A percentile compares a stretch with the other conserved stretches of the same genome.
These are phyloP conservation scores for Carassius auratus DNA, from an alignment of 2,113 vertebrate species.

Conservation along the genomic window DNA sequence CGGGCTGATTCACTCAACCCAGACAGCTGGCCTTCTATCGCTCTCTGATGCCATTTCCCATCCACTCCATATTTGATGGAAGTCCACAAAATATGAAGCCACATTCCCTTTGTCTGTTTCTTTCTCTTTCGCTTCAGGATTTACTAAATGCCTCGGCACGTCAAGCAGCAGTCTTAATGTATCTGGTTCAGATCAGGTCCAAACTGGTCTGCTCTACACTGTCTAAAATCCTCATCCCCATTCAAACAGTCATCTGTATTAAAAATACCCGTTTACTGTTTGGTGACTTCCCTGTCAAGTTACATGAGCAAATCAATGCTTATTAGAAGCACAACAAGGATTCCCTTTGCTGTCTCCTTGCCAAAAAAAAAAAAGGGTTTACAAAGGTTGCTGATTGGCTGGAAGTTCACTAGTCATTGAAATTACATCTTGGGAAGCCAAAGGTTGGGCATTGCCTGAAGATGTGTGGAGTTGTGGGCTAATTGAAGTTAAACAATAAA, in stretches of 20 bases:
- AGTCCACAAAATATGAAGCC: neutral
- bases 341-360: no score
- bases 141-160: neutral
- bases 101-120: neutral
- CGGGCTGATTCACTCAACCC: neutral
- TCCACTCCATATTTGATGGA: neutral
- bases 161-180: neutral
- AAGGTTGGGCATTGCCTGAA: no score
- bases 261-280: conserved; percentile 1
- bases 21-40: conserved; percentile 29
- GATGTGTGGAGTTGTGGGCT: no score
- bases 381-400: no score
- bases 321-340: neutral
- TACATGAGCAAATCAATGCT: conserved; percentile 19
- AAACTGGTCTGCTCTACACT: neutral
- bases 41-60: conserved; percentile 1
- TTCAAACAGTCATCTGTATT: conserved; percentile 18
- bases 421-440: no score
- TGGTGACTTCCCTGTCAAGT: conserved; percentile 12
- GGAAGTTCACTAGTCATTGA: no score
- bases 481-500: neutral
- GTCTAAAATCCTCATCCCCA: neutral
- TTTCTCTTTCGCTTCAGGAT: neutral
- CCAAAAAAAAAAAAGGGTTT: no score
- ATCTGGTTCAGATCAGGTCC: neutral